Conservation (phyloP, 2,888 invertebrate species). For the Ommatoiulus sabulosus region DNA sequence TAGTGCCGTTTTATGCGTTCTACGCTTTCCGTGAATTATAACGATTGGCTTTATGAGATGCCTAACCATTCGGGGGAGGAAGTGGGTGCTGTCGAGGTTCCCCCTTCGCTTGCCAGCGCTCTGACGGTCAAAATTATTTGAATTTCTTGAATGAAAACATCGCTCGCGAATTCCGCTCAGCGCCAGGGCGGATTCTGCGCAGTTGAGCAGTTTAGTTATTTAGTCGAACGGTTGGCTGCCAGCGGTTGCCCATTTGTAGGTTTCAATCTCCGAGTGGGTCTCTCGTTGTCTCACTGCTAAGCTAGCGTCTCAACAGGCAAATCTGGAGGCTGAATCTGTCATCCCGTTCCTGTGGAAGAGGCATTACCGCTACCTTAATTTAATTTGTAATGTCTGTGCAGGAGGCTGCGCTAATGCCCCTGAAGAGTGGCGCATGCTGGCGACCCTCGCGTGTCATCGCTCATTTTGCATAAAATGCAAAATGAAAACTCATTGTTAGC, state of each 20-base stretch:
- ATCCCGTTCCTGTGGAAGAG: background rate
- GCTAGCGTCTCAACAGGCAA: background rate
- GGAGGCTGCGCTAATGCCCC: conserved; percentile 6
- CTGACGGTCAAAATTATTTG: background rate
- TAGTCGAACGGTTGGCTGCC: background rate
- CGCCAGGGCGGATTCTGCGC: background rate
- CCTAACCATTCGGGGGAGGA: background rate
- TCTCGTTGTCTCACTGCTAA: background rate
- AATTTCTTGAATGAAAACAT: background rate
- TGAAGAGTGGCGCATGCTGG: background rate
- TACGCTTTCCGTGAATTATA: background rate
- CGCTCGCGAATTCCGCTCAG: background rate
- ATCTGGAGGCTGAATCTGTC: background rate
- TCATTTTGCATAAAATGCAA: background rate
- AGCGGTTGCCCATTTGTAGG: background rate
- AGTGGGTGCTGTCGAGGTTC: background rate
- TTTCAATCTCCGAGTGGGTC: background rate
- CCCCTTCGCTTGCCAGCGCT: background rate
- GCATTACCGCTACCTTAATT: conserved; percentile 36
- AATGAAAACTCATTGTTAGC: conserved; percentile 42
- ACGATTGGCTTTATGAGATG: background rate
- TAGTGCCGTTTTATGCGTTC: background rate
- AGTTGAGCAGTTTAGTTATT: background rate
- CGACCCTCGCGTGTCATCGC: background rate
- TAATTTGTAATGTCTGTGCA: background rate